These are phyloP conservation scores for Hofmannophila pseudospretella DNA, from an alignment of 2,888 invertebrate genomes.

Conservation along the genomic window DNA sequence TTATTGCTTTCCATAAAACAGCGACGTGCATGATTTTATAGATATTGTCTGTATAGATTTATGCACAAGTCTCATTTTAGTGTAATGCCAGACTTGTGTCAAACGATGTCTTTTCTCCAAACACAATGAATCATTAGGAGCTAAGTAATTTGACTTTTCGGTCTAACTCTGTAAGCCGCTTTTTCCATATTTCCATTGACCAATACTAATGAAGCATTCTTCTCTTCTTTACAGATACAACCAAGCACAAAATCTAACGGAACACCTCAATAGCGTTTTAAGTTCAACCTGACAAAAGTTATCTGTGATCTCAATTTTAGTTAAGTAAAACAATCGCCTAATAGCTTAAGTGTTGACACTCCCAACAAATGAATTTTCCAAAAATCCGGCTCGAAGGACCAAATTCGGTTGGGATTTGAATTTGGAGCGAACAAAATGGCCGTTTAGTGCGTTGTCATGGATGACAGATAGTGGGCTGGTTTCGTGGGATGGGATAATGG, in stretches of 20 bases:
- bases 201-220: conserved; percentile 9
- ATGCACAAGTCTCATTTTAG: too few relatives aligned
- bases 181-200: too few relatives aligned
- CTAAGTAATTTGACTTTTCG: too few relatives aligned
- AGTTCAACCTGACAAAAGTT: conserved; percentile 69
- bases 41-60: too few relatives aligned
- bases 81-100: too few relatives aligned
- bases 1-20: too few relatives aligned
- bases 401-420: conserved; percentile 25
- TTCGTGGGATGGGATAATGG: conserved; percentile 64
- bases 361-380: conserved; percentile 15
- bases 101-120: too few relatives aligned
- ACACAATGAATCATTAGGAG: too few relatives aligned
- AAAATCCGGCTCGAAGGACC: conserved; percentile 36
- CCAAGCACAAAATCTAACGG: conserved; percentile 44
- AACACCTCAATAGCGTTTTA: conserved; percentile 62
- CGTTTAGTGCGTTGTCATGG: conserved; percentile 54
- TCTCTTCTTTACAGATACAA: conserved; percentile 57
- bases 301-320: conserved; percentile 72
- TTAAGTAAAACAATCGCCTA: conserved; percentile 53
- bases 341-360: conserved; percentile 31
- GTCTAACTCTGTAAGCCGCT: conserved; percentile 10
- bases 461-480: conserved; percentile 55
- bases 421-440: conserved; percentile 36
- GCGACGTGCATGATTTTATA: too few relatives aligned